Evolutionary conservation across 2,113 vertebrate genomes (phyloP).

Genomic region (Gallinago paraguaiae): DNA sequence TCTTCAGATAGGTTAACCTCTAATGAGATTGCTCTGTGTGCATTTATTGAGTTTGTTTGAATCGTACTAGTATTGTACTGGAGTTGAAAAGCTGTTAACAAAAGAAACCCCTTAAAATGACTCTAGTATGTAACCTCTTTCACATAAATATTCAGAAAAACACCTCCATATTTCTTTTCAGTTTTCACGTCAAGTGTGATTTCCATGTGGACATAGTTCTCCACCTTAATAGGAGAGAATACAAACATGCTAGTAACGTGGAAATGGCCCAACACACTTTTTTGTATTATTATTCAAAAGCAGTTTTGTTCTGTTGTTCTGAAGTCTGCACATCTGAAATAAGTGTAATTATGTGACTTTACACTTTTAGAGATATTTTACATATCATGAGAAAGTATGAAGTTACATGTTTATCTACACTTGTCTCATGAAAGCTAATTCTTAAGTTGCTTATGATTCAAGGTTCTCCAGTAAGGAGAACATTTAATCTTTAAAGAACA

Average conservation of each 20-base stretch:
- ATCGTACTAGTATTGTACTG: background rate
- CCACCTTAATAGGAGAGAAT: slow-evolving; percentile 2
- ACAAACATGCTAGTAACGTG: background rate
- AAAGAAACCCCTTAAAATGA: background rate
- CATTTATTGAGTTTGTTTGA: background rate
- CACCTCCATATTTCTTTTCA: background rate
- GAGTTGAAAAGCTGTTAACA: background rate
- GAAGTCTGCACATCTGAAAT: background rate
- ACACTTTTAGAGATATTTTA: slow-evolving; percentile 12
- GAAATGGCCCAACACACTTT: background rate
- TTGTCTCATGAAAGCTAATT: background rate
- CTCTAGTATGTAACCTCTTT: background rate
- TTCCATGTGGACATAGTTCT: background rate
- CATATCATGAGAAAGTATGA: background rate
- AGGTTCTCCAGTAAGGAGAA: background rate
- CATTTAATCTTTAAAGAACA: background rate
- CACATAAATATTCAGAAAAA: background rate
- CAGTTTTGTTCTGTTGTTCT: background rate
- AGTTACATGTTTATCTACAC: background rate
- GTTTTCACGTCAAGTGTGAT: background rate
- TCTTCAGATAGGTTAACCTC: background rate
- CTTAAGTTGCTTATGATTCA: background rate
- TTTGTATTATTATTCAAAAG: slow-evolving; percentile 25
- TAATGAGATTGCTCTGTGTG: background rate
- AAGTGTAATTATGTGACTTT: background rate